These are phyloP conservation scores for Oreocharis arfaki DNA, from an alignment of 2,113 vertebrate species.

Conservation along the genomic window DNA sequence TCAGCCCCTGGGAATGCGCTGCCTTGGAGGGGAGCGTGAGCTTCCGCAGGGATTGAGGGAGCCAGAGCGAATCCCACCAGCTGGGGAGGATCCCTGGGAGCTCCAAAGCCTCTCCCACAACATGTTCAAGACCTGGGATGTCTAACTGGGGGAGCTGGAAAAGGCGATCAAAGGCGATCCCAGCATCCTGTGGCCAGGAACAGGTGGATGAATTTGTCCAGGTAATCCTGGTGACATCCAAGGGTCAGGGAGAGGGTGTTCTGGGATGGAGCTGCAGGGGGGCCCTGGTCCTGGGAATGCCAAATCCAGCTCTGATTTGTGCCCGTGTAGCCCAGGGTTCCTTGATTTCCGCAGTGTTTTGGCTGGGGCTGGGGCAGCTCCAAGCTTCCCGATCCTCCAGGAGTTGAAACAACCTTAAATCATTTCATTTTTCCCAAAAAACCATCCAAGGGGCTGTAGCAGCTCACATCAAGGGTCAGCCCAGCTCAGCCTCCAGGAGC, in stretches of 20 bases:
- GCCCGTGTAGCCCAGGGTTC: fast-evolving
- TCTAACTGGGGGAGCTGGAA: no score
- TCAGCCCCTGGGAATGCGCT: constrained; percentile 1
- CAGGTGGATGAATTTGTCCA: not conserved
- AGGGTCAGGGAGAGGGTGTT: not conserved
- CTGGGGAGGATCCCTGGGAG: not conserved
- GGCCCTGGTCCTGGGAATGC: not conserved
- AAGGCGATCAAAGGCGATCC: not conserved
- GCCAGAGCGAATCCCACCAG: not conserved
- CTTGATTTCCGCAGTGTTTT: not conserved
- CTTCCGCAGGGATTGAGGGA: not conserved
- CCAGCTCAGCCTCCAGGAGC: not conserved
- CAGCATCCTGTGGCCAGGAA: not conserved
- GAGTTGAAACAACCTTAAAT: not conserved
- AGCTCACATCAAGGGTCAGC: not conserved
- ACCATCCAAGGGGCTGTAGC: not conserved
- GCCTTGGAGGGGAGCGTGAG: not conserved
- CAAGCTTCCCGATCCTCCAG: not conserved
- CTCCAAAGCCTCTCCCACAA: not conserved
- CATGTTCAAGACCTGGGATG: no score
- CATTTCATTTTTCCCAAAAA: not conserved
- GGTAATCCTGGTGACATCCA: not conserved
- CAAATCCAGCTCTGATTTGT: not conserved
- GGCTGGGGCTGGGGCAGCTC: not conserved
- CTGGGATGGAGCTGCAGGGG: not conserved